phyloP scores from a whole-genome alignment of 2,113 vertebrate genomes.

The Bungarus multicinctus region DNA sequence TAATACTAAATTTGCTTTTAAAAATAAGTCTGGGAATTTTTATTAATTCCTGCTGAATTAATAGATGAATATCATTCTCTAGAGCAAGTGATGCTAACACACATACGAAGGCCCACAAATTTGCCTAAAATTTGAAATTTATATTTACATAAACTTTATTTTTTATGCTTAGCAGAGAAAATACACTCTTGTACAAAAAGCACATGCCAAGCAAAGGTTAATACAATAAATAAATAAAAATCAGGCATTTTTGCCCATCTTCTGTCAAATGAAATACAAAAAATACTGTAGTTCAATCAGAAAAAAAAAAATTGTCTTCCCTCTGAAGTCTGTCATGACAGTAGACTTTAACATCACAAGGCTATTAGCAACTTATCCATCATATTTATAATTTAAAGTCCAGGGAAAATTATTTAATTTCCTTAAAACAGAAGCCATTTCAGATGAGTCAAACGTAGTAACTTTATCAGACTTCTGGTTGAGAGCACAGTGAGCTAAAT shows the following conservation, averaged over 20 bases:
- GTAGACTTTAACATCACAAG: background rate
- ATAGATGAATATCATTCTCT: background rate
- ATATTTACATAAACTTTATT: background rate
- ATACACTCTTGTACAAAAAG: background rate
- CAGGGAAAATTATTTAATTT: background rate
- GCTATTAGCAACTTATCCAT: background rate
- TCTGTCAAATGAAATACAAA: background rate
- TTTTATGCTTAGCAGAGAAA: background rate
- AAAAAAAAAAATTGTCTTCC: background rate
- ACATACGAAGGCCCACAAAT: background rate
- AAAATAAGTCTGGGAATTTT: background rate
- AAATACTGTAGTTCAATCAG: background rate
- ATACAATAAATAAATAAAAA: background rate
- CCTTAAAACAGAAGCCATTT: background rate
- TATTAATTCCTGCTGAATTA: background rate
- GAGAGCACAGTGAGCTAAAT: background rate
- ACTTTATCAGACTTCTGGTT: background rate
- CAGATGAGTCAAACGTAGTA: background rate
- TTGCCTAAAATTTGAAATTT: background rate
- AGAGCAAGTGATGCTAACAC: background rate
- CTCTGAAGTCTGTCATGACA: background rate
- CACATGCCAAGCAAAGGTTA: background rate
- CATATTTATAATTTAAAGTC: background rate
- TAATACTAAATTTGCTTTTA: background rate
- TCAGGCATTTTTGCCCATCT: background rate